These are phyloP conservation scores for Vidua macroura DNA, from an alignment of 2,113 vertebrate species.

Conservation along the genomic window DNA sequence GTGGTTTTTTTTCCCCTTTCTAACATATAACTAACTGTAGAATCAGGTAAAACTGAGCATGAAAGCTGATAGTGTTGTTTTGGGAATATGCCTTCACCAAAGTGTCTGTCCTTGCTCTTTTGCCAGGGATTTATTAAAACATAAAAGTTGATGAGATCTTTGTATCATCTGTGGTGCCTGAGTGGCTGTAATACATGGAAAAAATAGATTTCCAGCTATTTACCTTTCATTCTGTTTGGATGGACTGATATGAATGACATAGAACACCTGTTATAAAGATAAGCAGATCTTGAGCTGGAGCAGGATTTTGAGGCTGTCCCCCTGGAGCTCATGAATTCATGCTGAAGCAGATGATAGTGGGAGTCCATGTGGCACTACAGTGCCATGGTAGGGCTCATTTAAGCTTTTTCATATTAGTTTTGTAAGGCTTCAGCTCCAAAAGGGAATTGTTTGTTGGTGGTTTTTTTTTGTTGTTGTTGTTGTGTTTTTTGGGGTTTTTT, in stretches of 20 bases:
- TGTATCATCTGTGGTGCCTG: not conserved
- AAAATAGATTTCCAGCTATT: not conserved
- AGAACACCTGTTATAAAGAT: not conserved
- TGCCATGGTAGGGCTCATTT: not conserved
- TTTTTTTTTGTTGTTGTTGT: not conserved
- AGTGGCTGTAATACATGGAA: not conserved
- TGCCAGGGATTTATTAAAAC: not conserved
- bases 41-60: not conserved
- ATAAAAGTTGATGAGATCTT: not conserved
- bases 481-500: not conserved
- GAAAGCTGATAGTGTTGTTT: not conserved
- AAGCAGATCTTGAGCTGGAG: not conserved
- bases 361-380: not conserved
- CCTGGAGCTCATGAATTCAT: not conserved
- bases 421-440: not conserved
- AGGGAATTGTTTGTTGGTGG: not conserved
- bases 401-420: not conserved
- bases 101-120: not conserved
- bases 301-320: not conserved
- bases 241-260: not conserved
- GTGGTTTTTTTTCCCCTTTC: not conserved
- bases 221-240: not conserved
- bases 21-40: not conserved
- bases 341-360: not conserved
- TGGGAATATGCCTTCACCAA: not conserved